Evolutionary conservation across 1,140 invertebrate genomes (phyloP), one percentile per base, ranked within the genome.

Genomic region (Bombus fervidus): DNA sequence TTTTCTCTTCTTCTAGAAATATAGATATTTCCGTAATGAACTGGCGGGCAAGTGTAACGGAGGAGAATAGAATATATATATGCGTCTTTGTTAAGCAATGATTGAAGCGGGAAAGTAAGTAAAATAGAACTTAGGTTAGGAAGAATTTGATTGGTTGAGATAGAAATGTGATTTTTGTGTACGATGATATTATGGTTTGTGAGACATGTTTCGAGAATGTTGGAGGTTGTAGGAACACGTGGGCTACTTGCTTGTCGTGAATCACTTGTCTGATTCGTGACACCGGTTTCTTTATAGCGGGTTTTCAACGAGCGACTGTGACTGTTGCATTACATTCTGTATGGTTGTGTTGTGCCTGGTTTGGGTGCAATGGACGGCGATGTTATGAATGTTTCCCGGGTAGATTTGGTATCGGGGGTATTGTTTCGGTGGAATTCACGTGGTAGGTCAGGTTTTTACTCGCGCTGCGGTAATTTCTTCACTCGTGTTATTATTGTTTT

Each of bases 231-330:
- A 59, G 31, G 68, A 64, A 72, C 83, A 85, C 83, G 83, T 85
- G 83, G 83, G 2, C 28, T 34, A 47, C 77, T 73, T 15, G 28
- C 39, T 62, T n/a, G 75, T 76, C 74, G 43, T 39, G 37, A n/a
- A 68, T 74, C 69, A 34, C 22, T 62, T 64, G 37, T 31, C 43
- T 53, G 28, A 41, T 37, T 43, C 39, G 76, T 31, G 77, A 85
- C 41, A 18, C 68, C 83, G 68, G 68, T 39, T 64, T 31, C 76
- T 80, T 64, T 37, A 3, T 41, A 22, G 28, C 13, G 72, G 1
- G 1, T 15, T 64, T 41, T 13, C 8, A 73, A 39, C 28, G 37
- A 28, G 1, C 22, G 37, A 22, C 31, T 4, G 43, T 37, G 34
- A 18, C 39, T 64, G 25, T 25, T 53, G 31, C n/a, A 39, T 82